Percentiles rank a stretch among this genome's conserved stretches.
Conservation (phyloP, 2,888 invertebrate genomes). For the Phortica okadai region DNA sequence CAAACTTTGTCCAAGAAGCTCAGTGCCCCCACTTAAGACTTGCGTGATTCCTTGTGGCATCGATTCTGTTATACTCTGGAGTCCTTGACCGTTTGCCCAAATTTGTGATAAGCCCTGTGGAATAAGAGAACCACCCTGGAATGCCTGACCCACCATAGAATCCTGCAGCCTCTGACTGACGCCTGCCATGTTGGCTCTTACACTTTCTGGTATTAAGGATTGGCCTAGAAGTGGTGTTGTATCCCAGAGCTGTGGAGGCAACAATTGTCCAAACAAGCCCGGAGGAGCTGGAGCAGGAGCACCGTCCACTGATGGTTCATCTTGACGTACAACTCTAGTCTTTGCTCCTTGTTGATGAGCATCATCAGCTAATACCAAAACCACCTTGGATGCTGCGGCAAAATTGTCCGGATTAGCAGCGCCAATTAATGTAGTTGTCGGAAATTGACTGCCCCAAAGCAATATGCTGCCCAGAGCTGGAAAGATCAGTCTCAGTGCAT, state of each 20-base stretch:
- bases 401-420: constrained; percentile 45
- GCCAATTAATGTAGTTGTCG: constrained; percentile 53
- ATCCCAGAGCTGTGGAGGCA: background rate
- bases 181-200: too few species aligned
- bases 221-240: background rate
- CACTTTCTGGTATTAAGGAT: background rate
- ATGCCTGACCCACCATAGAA: background rate
- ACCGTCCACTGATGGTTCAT: constrained; percentile 34
- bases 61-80: background rate
- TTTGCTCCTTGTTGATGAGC: constrained; percentile 37
- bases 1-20: background rate
- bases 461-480: constrained; percentile 61
- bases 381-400: constrained; percentile 63
- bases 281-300: background rate
- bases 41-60: background rate
- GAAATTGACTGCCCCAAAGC: constrained; percentile 58
- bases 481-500: constrained; percentile 54
- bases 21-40: background rate
- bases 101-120: background rate
- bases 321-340: constrained; percentile 54
- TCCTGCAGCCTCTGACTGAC: background rate
- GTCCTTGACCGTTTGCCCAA: background rate
- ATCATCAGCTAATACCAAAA: constrained; percentile 69
- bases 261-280: background rate
- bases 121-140: background rate